A percentile compares a stretch with the other conserved stretches of the same genome.
Conservation (phyloP, 2,113 vertebrate species). For the Thalassoma bifasciatum region DNA sequence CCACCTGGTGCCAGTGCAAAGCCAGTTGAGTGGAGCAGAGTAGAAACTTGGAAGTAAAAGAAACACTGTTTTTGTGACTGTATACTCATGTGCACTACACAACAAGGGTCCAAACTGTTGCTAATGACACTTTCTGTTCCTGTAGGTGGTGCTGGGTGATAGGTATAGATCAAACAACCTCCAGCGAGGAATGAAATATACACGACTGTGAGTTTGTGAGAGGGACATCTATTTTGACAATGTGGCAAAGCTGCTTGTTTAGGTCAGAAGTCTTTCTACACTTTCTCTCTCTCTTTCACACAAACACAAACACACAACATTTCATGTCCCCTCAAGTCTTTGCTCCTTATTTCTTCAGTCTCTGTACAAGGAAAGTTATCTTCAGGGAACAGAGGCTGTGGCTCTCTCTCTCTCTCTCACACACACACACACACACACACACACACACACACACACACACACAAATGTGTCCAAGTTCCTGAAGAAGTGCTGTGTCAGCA, state of each 20-base stretch:
- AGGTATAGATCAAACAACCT: not conserved
- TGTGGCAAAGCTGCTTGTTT: slow-evolving; percentile 10
- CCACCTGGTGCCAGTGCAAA: too few species aligned
- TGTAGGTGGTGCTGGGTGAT: slow-evolving; percentile 5
- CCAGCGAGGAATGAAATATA: not conserved
- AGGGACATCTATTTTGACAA: slow-evolving; percentile 20
- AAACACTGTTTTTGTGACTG: not conserved
- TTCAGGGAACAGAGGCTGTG: slow-evolving; percentile 55
- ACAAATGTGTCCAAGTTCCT: slow-evolving; percentile 62
- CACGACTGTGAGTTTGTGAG: not conserved
- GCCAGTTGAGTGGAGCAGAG: too few species aligned
- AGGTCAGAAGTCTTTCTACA: not conserved
- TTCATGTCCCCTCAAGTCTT: too few species aligned
- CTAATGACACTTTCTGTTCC: not conserved
- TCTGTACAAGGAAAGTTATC: slow-evolving; percentile 63
- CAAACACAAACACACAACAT: not conserved
- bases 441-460: slow-evolving; percentile 22
- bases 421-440: slow-evolving; percentile 21
- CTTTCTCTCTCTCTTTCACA: not conserved
- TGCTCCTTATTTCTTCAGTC: slow-evolving; percentile 49
- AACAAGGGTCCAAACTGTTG: not conserved
- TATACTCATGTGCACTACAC: not conserved
- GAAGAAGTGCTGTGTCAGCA: slow-evolving; percentile 64
- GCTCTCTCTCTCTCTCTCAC: not conserved
- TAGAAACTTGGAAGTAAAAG: too few species aligned